phyloP scores from a whole-genome alignment of 2,888 invertebrate genomes.

The Dasypolia templi region DNA sequence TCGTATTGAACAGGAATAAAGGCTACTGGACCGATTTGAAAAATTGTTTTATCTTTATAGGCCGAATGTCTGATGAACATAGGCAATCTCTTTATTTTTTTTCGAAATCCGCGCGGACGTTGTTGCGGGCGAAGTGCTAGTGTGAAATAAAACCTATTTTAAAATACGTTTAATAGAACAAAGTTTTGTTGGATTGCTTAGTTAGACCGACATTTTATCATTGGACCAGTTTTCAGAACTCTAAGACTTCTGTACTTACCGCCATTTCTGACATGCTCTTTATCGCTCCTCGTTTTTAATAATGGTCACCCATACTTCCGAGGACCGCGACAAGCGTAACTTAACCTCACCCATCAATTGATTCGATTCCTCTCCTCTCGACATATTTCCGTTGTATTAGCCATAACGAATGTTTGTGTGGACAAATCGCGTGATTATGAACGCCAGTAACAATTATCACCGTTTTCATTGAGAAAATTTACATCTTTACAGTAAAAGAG shows the following conservation, averaged over 20 bases:
- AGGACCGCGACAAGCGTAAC: neutral
- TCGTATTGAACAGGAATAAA: no score
- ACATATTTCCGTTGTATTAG: no score
- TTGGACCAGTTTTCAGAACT: neutral
- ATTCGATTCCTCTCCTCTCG: no score
- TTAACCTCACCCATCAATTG: neutral
- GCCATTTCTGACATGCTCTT: neutral
- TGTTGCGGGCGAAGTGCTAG: no score
- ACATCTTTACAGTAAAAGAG: no score
- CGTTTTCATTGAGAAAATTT: neutral
- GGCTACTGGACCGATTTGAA: no score
- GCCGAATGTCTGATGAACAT: no score
- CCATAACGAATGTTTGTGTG: neutral
- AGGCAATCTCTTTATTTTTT: no score
- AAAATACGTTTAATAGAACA: no score
- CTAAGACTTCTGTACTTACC: no score
- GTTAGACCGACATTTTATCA: neutral
- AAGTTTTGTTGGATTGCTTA: neutral
- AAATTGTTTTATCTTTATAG: no score
- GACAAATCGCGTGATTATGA: neutral
- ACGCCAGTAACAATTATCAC: conserved; percentile 22
- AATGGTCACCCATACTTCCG: neutral
- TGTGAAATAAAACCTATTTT: neutral
- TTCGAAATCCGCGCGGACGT: no score
- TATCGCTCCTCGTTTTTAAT: neutral